These are phyloP conservation scores for Limanda limanda DNA, from an alignment of 2,113 vertebrate species.

Conservation along the genomic window DNA sequence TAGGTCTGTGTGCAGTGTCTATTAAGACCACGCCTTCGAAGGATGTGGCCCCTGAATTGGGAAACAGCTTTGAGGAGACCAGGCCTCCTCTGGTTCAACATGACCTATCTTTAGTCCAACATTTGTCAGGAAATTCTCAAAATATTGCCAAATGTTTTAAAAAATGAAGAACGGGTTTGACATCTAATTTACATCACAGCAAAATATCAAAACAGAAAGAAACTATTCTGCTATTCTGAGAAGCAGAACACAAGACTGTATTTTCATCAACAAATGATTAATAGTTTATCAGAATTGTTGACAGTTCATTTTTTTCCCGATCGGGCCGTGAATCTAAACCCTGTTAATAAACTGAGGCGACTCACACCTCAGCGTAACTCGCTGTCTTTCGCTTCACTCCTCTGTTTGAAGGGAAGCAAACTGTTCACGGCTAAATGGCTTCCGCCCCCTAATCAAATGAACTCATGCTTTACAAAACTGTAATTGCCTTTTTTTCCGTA, in stretches of 20 bases:
- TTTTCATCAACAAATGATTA: neutral
- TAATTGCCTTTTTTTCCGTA: neutral
- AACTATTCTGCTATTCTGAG: too few relatives aligned
- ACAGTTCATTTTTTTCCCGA: neutral
- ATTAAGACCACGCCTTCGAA: too few relatives aligned
- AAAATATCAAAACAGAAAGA: neutral
- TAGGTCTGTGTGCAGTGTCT: too few relatives aligned
- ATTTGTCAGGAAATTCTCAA: too few relatives aligned
- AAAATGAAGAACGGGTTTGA: neutral
- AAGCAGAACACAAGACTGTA: too few relatives aligned
- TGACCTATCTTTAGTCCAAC: too few relatives aligned
- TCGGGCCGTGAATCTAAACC: neutral
- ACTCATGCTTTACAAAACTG: neutral
- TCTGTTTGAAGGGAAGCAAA: neutral
- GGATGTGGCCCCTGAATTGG: too few relatives aligned
- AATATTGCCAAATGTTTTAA: too few relatives aligned
- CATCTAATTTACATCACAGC: neutral
- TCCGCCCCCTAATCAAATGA: neutral
- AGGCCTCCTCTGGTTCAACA: too few relatives aligned
- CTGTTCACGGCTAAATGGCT: neutral
- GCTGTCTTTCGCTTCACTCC: neutral
- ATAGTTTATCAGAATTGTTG: neutral
- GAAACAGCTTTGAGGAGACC: too few relatives aligned
- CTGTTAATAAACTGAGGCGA: too few relatives aligned
- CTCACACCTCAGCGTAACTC: neutral